Evolutionary conservation across 2,888 invertebrate species (phyloP).

Genomic region (Baccha elongata): DNA sequence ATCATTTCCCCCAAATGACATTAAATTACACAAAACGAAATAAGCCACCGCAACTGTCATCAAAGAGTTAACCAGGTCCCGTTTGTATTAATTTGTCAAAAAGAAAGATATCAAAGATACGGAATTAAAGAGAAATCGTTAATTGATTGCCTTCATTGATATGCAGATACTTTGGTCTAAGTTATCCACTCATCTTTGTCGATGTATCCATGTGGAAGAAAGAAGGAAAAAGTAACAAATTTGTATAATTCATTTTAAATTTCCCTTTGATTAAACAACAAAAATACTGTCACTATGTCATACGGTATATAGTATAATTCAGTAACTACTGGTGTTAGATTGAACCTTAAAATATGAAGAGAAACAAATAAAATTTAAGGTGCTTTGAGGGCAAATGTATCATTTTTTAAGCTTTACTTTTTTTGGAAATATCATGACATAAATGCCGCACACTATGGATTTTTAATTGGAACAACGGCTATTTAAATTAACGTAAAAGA

Average conservation of each 20-base stretch:
- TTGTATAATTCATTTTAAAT: conserved; percentile 11
- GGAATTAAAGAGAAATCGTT: conserved; percentile 48
- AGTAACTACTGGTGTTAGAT: conserved; percentile 50
- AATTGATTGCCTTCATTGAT: conserved; percentile 60
- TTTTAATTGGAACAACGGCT: conserved; percentile 53
- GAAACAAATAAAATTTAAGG: conserved; percentile 11
- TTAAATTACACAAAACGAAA: conserved; percentile 8
- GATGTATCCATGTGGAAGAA: background rate
- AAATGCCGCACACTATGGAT: conserved; percentile 40
- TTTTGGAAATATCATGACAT: conserved; percentile 16
- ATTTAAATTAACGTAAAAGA: conserved; percentile 36
- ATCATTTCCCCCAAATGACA: conserved; percentile 7
- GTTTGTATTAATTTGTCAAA: conserved; percentile 22
- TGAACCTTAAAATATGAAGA: conserved; percentile 16
- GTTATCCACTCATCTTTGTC: background rate
- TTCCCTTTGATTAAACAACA: background rate
- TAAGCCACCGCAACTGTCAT: conserved; percentile 23
- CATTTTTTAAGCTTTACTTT: conserved; percentile 37
- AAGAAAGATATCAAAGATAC: conserved; percentile 19
- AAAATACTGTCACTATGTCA: conserved; percentile 18
- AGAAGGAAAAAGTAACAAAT: conserved; percentile 16
- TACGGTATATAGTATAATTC: conserved; percentile 51
- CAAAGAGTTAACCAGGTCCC: conserved; percentile 37
- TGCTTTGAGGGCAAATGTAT: conserved; percentile 25
- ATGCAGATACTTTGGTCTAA: conserved; percentile 30